Evolutionary conservation across 1,140 invertebrate species (phyloP), one percentile per base, ranked within the genome.

Genomic region (Drosophila ambigua): DNA sequence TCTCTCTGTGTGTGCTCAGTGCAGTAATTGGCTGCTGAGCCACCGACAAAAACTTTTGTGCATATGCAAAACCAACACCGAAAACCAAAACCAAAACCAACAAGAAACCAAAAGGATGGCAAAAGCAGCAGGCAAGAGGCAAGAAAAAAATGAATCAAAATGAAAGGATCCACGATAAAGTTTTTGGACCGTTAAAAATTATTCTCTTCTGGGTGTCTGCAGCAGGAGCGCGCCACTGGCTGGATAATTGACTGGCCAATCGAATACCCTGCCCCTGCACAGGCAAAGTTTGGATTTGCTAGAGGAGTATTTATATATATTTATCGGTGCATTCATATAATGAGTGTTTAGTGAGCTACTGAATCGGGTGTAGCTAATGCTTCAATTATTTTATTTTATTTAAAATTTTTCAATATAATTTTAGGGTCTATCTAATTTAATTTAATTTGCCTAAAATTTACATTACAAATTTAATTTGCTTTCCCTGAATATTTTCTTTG

Each of bases 11-110:
- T 52, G 54, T 54, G 52, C 72, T 57, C 71, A 53, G 49, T 84
- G 80, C 76, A 79, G 76, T 80, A 76, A 84, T 84, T 84, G 72
- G 66, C 54, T 72, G 62, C 61, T 54, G 55, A 16, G 16, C 16
- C 16, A 16, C 35, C 59, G 53, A 68, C 43, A 58, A 79, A 43
- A 73, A 63, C 35, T 69, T 41, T 79, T 79, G 43, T 74, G 68
- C 71, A 75, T 79, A 74, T 82, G 61, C 69, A 71, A 63, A 73
- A 58, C 59, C 26, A 39, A 31, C 51, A 58, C 39, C 31, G 35
- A 23, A 54, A 26, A 45, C 8, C 3, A 23, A 54, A 26, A 45
- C 8, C 3, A 23, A 58, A 58, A 28, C 15, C 16, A 35, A 49
- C 8, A 24, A 35, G 52, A 67, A 63, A 58, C 23, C 15, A 49